A percentile compares a stretch with the other conserved stretches of the same genome.
These are phyloP conservation scores for Trematocara zebra DNA, from an alignment of 2,113 vertebrate genomes.

Conservation along the genomic window DNA sequence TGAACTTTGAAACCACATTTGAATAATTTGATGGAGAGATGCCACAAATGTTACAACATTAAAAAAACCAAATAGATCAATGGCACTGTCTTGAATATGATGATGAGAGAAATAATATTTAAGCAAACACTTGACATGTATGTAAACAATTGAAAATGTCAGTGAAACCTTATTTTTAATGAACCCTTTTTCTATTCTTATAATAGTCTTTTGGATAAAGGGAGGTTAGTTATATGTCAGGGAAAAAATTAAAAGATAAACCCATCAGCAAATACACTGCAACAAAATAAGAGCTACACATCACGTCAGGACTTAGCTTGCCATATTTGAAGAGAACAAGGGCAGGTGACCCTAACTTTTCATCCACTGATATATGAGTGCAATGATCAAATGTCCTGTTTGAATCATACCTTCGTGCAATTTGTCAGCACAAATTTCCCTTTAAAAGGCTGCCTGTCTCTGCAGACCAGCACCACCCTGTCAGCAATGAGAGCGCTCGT, in stretches of 20 bases:
- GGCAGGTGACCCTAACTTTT: constrained; percentile 48
- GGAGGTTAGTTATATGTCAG: background rate
- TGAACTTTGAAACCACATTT: constrained; percentile 37
- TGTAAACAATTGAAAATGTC: background rate
- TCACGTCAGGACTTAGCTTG: background rate
- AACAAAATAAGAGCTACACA: background rate
- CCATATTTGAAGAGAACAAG: background rate
- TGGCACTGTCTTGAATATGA: background rate
- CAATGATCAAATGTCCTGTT: background rate
- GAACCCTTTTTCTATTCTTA: background rate
- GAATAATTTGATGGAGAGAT: background rate
- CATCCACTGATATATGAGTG: background rate
- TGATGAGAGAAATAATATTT: background rate
- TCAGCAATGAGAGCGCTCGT: constrained; percentile 77
- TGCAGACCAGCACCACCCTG: constrained; percentile 12
- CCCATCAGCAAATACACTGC: background rate
- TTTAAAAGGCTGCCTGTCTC: constrained; percentile 37
- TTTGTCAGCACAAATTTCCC: constrained; percentile 13
- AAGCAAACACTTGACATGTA: background rate
- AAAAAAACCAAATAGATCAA: background rate
- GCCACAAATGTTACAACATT: background rate
- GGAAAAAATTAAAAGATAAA: background rate
- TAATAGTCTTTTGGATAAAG: background rate
- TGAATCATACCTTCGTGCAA: background rate
- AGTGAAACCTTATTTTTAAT: background rate